Conservation (phyloP, 2,888 invertebrate genomes). For the Erebia palarica region DNA sequence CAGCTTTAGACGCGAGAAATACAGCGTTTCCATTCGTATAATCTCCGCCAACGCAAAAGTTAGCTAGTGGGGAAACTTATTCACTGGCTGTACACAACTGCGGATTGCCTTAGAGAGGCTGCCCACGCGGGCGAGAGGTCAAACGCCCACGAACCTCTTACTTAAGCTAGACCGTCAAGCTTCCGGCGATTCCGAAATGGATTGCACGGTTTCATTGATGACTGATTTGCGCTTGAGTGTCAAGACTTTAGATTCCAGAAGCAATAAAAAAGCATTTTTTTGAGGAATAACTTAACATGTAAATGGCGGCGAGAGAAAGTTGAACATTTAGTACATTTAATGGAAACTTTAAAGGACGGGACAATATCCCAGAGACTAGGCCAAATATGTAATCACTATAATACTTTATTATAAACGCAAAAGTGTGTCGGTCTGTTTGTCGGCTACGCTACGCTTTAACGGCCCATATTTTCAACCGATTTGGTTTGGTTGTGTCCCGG, state of each 20-base stretch:
- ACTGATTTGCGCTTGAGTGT: neutral
- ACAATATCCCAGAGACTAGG: too few relatives aligned
- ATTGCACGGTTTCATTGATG: neutral
- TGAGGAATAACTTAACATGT: too few relatives aligned
- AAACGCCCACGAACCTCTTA: constrained; percentile 64
- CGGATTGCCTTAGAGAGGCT: constrained; percentile 60
- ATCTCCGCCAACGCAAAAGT: constrained; percentile 43
- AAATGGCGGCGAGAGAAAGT: too few relatives aligned
- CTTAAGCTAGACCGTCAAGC: constrained; percentile 32
- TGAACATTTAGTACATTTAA: too few relatives aligned
- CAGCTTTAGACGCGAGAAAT: constrained; percentile 31
- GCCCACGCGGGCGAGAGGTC: constrained; percentile 77
- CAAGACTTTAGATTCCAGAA: neutral
- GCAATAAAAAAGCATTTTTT: too few relatives aligned
- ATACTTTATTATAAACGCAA: too few relatives aligned
- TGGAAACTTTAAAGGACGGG: too few relatives aligned
- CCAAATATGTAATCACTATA: too few relatives aligned
- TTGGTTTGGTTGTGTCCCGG: too few relatives aligned
- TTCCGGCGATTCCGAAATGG: constrained; percentile 6
- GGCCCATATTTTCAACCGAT: too few relatives aligned
- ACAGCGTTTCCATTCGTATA: constrained; percentile 32
- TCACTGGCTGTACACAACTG: constrained; percentile 30
- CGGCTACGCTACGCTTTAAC: too few relatives aligned
- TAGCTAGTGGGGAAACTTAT: constrained; percentile 40
- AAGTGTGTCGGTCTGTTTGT: too few relatives aligned